A percentile compares a stretch with the other conserved stretches of the same genome.
Evolutionary conservation across 1,140 invertebrate species (phyloP).

Genomic region (Drosophila orena): DNA sequence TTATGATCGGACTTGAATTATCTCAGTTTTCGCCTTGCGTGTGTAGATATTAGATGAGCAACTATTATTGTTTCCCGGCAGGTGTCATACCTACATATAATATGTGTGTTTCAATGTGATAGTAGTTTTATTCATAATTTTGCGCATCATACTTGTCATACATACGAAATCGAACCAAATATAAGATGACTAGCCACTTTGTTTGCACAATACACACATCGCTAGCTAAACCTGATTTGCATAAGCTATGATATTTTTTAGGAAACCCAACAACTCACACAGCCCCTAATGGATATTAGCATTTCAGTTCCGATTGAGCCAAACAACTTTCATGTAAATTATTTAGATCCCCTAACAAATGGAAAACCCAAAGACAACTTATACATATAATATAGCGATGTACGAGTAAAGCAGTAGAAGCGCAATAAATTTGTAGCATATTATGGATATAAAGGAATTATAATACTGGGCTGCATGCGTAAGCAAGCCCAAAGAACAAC

Average conservation of each 20-base stretch:
- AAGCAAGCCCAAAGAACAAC: constrained; percentile 52
- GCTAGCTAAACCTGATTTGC: constrained; percentile 31
- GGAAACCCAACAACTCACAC: constrained; percentile 8
- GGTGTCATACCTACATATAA: constrained; percentile 36
- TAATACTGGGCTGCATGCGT: constrained; percentile 69
- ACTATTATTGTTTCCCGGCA: constrained; percentile 34
- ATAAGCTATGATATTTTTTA: constrained; percentile 32
- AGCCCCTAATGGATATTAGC: constrained; percentile 22
- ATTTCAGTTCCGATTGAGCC: constrained; percentile 45
- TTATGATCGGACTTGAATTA: constrained; percentile 31
- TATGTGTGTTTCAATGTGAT: constrained; percentile 78
- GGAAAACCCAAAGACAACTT: constrained; percentile 13
- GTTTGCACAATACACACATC: constrained; percentile 25
- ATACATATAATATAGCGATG: constrained; percentile 43
- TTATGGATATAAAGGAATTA: constrained; percentile 47
- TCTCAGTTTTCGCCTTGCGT: constrained; percentile 54
- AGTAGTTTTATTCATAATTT: constrained; percentile 77
- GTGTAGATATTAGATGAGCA: constrained; percentile 57
- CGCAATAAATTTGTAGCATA: constrained; percentile 70
- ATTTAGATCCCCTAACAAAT: constrained; percentile 29
- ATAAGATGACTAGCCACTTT: constrained; percentile 23
- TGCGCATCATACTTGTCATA: constrained; percentile 54
- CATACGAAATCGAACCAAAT: constrained; percentile 17
- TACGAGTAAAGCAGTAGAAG: constrained; percentile 50
- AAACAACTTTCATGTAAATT: constrained; percentile 57